Percentiles rank a stretch among this genome's conserved stretches.
Evolutionary conservation across 1,140 invertebrate species (phyloP).

Genomic region (Phymastichus coffea): DNA sequence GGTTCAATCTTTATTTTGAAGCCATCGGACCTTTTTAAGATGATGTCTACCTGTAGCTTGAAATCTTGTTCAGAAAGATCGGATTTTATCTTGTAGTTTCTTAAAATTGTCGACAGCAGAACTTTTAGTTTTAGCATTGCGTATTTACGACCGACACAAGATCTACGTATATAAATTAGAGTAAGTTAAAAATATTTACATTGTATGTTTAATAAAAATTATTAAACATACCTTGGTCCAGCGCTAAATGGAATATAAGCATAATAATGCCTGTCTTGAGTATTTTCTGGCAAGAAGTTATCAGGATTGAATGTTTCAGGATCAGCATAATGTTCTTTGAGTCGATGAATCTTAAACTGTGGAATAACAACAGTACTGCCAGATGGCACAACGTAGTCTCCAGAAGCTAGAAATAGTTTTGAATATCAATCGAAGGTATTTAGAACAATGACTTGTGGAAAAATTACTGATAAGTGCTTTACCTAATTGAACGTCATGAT

Average conservation of each 20-base stretch:
- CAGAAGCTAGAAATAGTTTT: slow-evolving; percentile 51
- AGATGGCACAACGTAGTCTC: slow-evolving; percentile 62
- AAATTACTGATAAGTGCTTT: slow-evolving; percentile 45
- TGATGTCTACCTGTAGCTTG: slow-evolving; percentile 52
- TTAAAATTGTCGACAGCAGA: slow-evolving; percentile 63
- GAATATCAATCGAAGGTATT: not conserved
- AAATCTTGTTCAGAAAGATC: slow-evolving; percentile 50
- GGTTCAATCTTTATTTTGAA: slow-evolving; percentile 51
- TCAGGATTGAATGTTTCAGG: slow-evolving; percentile 87
- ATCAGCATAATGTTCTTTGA: slow-evolving; percentile 77
- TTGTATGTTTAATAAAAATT: too few species aligned
- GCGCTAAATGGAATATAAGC: slow-evolving; percentile 88
- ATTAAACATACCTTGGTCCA: slow-evolving; percentile 75
- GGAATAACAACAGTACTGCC: slow-evolving; percentile 69
- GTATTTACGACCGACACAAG: slow-evolving; percentile 68
- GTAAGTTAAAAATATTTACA: too few species aligned
- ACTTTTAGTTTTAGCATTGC: slow-evolving; percentile 68
- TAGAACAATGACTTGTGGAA: too few species aligned
- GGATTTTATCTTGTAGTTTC: slow-evolving; percentile 60
- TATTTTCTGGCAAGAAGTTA: slow-evolving; percentile 84
- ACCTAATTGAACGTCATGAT: slow-evolving; percentile 71
- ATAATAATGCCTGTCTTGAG: slow-evolving; percentile 78
- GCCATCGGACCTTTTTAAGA: slow-evolving; percentile 56
- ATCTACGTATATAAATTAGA: slow-evolving; percentile 45
- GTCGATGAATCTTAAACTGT: slow-evolving; percentile 74